Conservation (phyloP, 2,113 vertebrate genomes). For the Echinops telfairi region DNA sequence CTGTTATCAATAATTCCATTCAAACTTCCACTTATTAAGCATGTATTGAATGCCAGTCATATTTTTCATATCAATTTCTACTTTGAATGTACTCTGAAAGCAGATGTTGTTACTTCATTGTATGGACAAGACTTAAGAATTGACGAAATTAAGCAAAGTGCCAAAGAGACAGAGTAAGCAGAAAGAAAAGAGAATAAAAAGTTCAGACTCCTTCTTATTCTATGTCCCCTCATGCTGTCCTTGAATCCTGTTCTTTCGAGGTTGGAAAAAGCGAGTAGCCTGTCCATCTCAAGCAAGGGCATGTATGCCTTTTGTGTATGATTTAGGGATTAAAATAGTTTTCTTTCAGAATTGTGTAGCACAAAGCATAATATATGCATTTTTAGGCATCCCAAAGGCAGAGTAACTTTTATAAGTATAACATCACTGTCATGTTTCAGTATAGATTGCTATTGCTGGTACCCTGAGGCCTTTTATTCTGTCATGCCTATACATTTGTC, state of each 20-base stretch:
- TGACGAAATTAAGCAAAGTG: not conserved
- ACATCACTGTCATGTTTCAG: conserved; percentile 60
- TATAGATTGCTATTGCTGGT: conserved; percentile 22
- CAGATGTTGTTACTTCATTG: not conserved
- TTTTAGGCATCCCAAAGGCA: conserved; percentile 36
- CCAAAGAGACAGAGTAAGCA: not conserved
- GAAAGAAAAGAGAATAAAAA: not conserved
- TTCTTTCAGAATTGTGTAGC: not conserved
- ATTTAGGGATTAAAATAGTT: not conserved
- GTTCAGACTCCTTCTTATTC: not conserved
- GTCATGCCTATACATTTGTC: conserved; percentile 45
- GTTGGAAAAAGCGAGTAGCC: not conserved
- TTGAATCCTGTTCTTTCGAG: not conserved
- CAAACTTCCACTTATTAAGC: not conserved
- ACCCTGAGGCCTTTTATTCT: conserved; percentile 66
- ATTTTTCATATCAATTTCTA: not conserved
- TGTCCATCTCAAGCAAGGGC: not conserved
- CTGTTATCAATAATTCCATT: not conserved
- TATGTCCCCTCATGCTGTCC: not conserved
- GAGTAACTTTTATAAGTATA: conserved; percentile 46
- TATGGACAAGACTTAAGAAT: not conserved
- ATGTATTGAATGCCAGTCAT: not conserved
- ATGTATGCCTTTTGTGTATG: not conserved
- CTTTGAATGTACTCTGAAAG: not conserved
- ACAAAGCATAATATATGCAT: conserved; percentile 30